These are phyloP conservation scores for Vanessa tameamea DNA, from an alignment of 1,140 invertebrate species.

Conservation along the genomic window DNA sequence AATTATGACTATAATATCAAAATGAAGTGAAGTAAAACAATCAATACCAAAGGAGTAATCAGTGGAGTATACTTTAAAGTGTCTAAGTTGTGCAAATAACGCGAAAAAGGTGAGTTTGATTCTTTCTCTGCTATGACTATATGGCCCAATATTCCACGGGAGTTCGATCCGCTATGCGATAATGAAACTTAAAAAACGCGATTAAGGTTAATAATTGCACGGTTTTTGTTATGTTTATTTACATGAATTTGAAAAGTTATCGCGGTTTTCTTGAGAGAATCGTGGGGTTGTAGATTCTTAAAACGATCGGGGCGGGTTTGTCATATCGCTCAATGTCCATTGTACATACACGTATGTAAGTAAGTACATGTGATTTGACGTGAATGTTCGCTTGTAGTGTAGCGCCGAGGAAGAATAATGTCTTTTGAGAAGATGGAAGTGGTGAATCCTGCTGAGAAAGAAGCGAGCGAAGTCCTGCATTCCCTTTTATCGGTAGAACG, in stretches of 20 bases:
- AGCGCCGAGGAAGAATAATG: slow-evolving; percentile 68
- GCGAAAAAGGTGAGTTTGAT: slow-evolving; percentile 79
- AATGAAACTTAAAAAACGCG: slow-evolving; percentile 82
- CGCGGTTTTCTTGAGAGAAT: slow-evolving; percentile 73
- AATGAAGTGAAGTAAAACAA: slow-evolving; percentile 73
- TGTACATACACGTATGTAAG: slow-evolving; percentile 77
- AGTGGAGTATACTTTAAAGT: slow-evolving; percentile 57
- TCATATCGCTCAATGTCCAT: slow-evolving; percentile 58
- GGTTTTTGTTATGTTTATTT: slow-evolving; percentile 81
- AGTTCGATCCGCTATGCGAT: slow-evolving; percentile 81
- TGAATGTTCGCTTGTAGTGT: slow-evolving; percentile 76
- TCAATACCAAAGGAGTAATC: slow-evolving; percentile 51
- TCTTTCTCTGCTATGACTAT: slow-evolving; percentile 80
- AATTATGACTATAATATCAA: slow-evolving; percentile 77
- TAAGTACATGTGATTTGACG: slow-evolving; percentile 77
- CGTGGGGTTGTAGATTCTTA: slow-evolving; percentile 57
- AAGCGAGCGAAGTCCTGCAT: slow-evolving; percentile 85
- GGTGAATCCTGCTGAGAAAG: slow-evolving; percentile 82
- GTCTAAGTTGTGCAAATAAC: slow-evolving; percentile 52
- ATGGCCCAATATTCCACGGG: slow-evolving; percentile 82
- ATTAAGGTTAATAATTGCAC: slow-evolving; percentile 82
- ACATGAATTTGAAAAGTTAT: slow-evolving; percentile 80
- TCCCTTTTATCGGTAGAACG: slow-evolving; percentile 83
- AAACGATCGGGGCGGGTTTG: slow-evolving; percentile 65
- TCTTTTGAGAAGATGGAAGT: slow-evolving; percentile 80